Conservation (phyloP, 2,797 vertebrate genomes). For the Austrolebias charrua region DNA sequence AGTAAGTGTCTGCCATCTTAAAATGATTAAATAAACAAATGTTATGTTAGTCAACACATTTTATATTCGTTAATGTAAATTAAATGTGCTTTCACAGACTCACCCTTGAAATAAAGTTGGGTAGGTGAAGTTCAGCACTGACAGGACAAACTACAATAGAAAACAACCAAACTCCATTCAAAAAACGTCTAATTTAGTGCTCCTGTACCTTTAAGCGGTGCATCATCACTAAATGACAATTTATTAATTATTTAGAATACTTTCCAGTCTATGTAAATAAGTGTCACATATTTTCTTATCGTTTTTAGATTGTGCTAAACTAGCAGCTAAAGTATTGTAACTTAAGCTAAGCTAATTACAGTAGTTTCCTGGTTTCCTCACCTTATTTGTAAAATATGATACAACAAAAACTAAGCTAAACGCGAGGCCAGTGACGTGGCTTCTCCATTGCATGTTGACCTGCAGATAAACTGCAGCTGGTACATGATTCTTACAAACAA, state of each 20-base stretch:
- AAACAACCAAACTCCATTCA: not conserved
- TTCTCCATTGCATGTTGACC: conserved; percentile 79
- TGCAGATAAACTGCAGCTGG: conserved; percentile 10
- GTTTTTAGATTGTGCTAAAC: too few relatives aligned
- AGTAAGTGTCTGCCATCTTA: conserved; percentile 91
- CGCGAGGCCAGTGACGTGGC: conserved; percentile 71
- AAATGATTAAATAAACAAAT: not conserved
- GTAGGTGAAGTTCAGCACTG: conserved; percentile 94
- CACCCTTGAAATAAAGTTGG: conserved; percentile 98
- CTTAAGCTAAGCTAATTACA: too few relatives aligned
- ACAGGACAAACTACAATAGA: conserved; percentile 89
- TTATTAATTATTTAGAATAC: too few relatives aligned
- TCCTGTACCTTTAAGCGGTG: too few relatives aligned
- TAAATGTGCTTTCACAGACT: conserved; percentile 66
- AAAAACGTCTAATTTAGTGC: not conserved
- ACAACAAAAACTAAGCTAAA: conserved; percentile 85
- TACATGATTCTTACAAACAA: conserved; percentile 45
- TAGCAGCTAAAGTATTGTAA: too few relatives aligned
- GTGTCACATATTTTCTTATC: too few relatives aligned
- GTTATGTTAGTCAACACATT: too few relatives aligned
- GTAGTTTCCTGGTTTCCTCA: conserved; percentile 57
- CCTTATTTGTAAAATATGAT: conserved; percentile 93
- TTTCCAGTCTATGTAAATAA: too few relatives aligned
- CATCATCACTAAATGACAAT: too few relatives aligned
- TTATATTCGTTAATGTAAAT: not conserved